Conservation (phyloP, 2,888 invertebrate genomes). For the Erebia palarica region DNA sequence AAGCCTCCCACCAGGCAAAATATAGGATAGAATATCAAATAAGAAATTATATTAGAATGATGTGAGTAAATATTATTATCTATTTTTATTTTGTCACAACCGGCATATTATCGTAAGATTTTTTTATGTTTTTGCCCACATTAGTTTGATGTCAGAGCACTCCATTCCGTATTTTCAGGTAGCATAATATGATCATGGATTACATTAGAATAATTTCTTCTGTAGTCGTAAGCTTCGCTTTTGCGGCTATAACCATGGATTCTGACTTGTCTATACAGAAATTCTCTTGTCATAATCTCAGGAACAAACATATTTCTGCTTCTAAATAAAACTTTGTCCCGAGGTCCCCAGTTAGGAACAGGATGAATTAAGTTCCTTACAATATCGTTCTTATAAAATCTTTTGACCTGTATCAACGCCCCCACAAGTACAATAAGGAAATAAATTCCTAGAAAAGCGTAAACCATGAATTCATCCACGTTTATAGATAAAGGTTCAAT, state of each 20-base stretch:
- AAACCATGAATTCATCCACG: constrained; percentile 53
- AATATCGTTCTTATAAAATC: constrained; percentile 43
- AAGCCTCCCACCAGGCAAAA: no score
- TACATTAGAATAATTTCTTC: constrained; percentile 25
- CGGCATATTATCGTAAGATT: background rate
- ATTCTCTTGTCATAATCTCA: constrained; percentile 78
- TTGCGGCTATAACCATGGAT: constrained; percentile 58
- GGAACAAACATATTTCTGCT: constrained; percentile 77
- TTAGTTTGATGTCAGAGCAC: constrained; percentile 58
- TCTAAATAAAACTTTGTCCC: constrained; percentile 59
- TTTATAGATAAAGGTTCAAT: constrained; percentile 45
- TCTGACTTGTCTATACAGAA: constrained; percentile 73
- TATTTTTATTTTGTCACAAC: background rate
- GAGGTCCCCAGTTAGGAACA: constrained; percentile 65
- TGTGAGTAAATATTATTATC: background rate
- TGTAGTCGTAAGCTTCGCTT: constrained; percentile 20
- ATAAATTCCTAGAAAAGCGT: constrained; percentile 54
- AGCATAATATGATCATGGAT: constrained; percentile 31
- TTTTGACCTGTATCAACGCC: constrained; percentile 49
- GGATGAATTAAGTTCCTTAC: constrained; percentile 51
- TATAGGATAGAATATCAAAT: no score
- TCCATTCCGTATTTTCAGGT: constrained; percentile 53
- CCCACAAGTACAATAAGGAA: constrained; percentile 52
- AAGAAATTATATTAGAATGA: background rate
- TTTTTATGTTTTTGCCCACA: background rate